Base-by-base conservation (phyloP, 1,140 invertebrate species). In the Portunus trituberculatus region DNA sequence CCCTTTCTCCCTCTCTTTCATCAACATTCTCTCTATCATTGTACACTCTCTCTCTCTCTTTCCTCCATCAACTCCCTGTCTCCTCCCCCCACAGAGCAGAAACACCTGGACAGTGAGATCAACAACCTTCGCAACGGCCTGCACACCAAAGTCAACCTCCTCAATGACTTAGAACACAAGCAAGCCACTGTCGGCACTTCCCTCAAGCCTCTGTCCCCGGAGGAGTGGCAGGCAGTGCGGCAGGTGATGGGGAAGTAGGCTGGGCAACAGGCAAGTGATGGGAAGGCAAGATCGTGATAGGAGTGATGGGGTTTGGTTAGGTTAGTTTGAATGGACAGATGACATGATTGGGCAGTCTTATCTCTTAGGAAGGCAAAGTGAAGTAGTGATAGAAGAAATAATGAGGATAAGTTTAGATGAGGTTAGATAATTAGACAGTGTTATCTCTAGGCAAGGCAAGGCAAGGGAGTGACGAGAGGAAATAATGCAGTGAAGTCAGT, bases 91-190 rank as follows among this genome's bases (percentile, higher is more conserved):
- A n/a, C 89, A 98, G 98, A 99, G 97, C 98, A 98, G 97, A 97
- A 97, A 95, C 97, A 98, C 96, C 97, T 98, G 86, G 97, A 98
- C 96, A 97, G 97, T 92, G 98, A 98, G 97, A 98, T 98, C 29
- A 98, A 98, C 96, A 98, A 98, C 96, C 96, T 98, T 25, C 97
- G 98, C 87, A 98, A 98, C 95, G 97, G 98, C 83, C 97, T 99
- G 93, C 98, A 98, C 97, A 96, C 88, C n/a, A 96, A 96, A 82
- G 95, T 96, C 0, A 95, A 96, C 82, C 20, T 82, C 12, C 76
- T 96, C 31, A 94, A 95, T 76, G 91, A 93, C 25, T 86, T 96
- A 4, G 96, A 96, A 25, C 90, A 92, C 29, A 95, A 96, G 25
- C 84, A 95, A 48, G 6, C 93, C 10, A 94, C 91, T 14, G n/a